Base-by-base conservation (phyloP, 2,797 vertebrate genomes). In the Gymnocypris eckloni region DNA sequence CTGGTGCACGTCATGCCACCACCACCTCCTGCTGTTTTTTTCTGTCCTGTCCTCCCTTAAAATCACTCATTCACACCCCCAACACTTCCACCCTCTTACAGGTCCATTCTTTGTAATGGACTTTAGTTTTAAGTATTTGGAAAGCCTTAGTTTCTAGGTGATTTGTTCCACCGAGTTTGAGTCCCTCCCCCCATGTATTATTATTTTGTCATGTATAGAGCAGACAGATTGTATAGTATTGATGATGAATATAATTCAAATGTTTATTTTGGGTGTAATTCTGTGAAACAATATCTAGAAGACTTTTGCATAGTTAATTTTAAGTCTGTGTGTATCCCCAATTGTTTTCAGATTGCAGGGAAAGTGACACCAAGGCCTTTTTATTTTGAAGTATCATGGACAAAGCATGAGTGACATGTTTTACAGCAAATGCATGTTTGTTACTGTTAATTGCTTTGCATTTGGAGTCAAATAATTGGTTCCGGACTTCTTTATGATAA, bases 1-100 rank as follows among this genome's bases (percentile, higher is more conserved):
- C 82, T 84, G 82, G 82, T 78, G 48, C 22, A 78, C 37, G 73
- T 84, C 82, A 84, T 69, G 33, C n/a, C 41, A 43, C 41, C 41
- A 84, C 64, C 73, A 84, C 82, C 82, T 84, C 82, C 82, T 84
- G 82, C 61, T 28, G 82, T 41, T 84, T 52, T 50, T 81, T 81
- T 69, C 64, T 81, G 79, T 81, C 79, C 64, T 84, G 82, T 69
- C 61, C 56, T 75, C 70, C 54, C 70, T 73, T 45, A 28, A 41
- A 76, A 71, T 71, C 67, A 82, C 28, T 82, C 80, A 82, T 43
- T 54, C 50, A 82, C 73, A n/a, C 82, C 82, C 82, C 82, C 82
- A 25, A 61, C 66, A 83, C 73, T 22, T 48, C 33, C 10, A 41
- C 25, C 43, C 70, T 61, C 41, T 15, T 16, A 66, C 25, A 76